These are phyloP conservation scores for Rattus rattus DNA, from an alignment of 2,113 vertebrate species.

Conservation along the genomic window DNA sequence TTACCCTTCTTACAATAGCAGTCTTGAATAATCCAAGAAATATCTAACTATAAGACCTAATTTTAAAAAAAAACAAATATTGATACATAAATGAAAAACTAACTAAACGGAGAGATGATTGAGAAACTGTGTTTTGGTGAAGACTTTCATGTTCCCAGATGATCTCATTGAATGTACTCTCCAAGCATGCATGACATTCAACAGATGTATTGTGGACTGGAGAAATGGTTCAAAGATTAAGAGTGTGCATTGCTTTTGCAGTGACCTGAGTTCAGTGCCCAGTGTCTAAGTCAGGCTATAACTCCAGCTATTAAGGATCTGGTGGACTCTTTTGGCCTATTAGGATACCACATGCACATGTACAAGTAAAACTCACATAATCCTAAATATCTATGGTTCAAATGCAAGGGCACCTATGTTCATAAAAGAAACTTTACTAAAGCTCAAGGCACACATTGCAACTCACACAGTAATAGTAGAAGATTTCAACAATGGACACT, in stretches of 20 bases:
- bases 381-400: too few relatives aligned
- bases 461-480: too few relatives aligned
- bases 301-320: not conserved
- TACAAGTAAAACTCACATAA: not conserved
- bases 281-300: not conserved
- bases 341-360: not conserved
- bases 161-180: not conserved
- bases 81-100: not conserved
- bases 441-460: not conserved
- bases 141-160: not conserved
- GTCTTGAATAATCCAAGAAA: not conserved
- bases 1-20: not conserved
- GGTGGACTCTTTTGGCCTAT: not conserved
- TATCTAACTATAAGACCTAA: not conserved
- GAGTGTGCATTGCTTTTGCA: not conserved
- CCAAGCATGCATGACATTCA: not conserved
- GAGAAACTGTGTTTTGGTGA: not conserved
- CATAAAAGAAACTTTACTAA: too few relatives aligned
- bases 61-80: not conserved
- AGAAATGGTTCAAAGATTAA: too few relatives aligned
- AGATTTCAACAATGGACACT: too few relatives aligned
- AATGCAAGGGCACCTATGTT: too few relatives aligned
- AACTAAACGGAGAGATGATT: not conserved
- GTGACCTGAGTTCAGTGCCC: not conserved
- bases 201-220: not conserved